These are phyloP conservation scores for Sclerurus mexicanus DNA, from an alignment of 2,113 vertebrate genomes.

Conservation along the genomic window DNA sequence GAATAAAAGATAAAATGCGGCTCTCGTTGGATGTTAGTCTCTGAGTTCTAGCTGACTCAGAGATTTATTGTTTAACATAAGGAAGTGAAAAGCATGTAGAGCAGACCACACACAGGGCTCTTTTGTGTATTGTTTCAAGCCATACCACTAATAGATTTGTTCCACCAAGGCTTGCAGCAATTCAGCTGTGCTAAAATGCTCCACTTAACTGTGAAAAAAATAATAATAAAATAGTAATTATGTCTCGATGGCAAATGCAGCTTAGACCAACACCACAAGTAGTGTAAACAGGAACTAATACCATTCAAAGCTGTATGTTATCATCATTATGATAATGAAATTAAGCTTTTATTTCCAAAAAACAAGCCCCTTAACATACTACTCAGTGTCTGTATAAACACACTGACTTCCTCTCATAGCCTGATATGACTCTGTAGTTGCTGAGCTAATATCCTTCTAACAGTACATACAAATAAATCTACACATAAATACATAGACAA, in stretches of 20 bases:
- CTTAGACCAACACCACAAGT: slow-evolving; percentile 65
- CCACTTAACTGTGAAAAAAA: slow-evolving; percentile 82
- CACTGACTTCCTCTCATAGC: neutral
- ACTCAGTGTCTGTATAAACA: slow-evolving; percentile 8
- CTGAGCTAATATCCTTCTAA: slow-evolving; percentile 18
- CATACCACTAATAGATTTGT: slow-evolving; percentile 83
- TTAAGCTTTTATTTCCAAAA: slow-evolving; percentile 67
- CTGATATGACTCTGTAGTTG: slow-evolving; percentile 2
- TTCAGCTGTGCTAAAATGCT: slow-evolving; percentile 82
- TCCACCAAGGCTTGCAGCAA: slow-evolving; percentile 77
- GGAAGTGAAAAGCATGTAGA: slow-evolving; percentile 76
- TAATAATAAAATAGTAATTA: slow-evolving; percentile 81
- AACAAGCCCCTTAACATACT: slow-evolving; percentile 38
- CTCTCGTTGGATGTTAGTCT: slow-evolving; percentile 73
- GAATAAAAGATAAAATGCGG: slow-evolving; percentile 83
- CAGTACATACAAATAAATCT: neutral
- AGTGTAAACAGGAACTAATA: slow-evolving; percentile 74
- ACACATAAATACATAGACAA: neutral
- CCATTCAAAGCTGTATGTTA: slow-evolving; percentile 55
- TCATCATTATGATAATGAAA: slow-evolving; percentile 58
- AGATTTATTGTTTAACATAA: slow-evolving; percentile 84
- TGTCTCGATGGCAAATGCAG: slow-evolving; percentile 70
- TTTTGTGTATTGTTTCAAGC: slow-evolving; percentile 84
- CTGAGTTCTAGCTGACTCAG: slow-evolving; percentile 78
- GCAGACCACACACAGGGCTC: slow-evolving; percentile 82